Base-by-base conservation (phyloP, 2,113 vertebrate species). In the Psilopogon haemacephalus region DNA sequence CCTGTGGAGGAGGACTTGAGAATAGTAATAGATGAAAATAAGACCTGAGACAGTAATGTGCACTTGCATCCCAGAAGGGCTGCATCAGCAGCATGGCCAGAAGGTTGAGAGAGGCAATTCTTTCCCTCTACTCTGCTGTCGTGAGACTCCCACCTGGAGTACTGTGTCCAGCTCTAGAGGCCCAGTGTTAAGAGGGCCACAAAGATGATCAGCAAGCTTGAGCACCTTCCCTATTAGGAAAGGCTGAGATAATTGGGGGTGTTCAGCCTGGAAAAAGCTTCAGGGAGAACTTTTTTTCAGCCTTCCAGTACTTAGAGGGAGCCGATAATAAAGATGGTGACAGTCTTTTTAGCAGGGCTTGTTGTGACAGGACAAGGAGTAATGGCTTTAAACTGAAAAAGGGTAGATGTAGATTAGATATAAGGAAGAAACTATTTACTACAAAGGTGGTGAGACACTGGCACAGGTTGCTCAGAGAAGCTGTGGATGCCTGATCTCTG, bases 231-330 rank as follows among this genome's bases (percentile, higher is more conserved):
- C 69, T 59, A 0, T 18, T 15, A 38, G 11, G 33, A 77, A 8
- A 84, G 55, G 18, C 4, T 69, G 44, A 55, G 5, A 86, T 9
- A 56, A 21, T 2, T 42, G 18, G 16, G 11, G 21, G 15, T 77
- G 15, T 35, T 65, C 58, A 73, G 24, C 24, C 48, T 46, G 15
- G 16, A 60, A 11, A 32, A 23, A 6, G 11, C 17, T 69, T 30
- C 3, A 1, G 35, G 38, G 28, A 60, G 18, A 84, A 16, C 21
- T 52, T 8, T n/a, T n/a, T n/a, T n/a, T n/a, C 0, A 2, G 28
- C 26, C 13, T 74, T 77, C 4, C 52, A 67, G 5, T 58, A 84
- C 26, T n/a, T 58, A 68, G 26, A 77, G 23, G 11, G 10, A 20
- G 19, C 7, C 21, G 35, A 11, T 5, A 76, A 48, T 21, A 46